Conservation (phyloP, 2,888 invertebrate species). For the Rutpela maculata region DNA sequence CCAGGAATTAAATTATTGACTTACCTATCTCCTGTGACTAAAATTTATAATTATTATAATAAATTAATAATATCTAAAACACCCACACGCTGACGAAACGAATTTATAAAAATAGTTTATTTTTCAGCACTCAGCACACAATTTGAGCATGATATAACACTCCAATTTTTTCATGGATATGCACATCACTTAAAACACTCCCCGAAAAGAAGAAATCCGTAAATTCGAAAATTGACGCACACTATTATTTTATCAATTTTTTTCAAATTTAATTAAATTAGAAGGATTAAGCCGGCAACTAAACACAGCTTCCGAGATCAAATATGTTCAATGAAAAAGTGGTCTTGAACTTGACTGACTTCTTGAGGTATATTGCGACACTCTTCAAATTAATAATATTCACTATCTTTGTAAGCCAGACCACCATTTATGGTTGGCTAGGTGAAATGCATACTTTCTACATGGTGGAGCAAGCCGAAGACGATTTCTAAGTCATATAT, state of each 20-base stretch:
- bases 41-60: background rate
- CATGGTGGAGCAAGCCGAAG: slow-evolving; percentile 40
- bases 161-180: slow-evolving; percentile 60
- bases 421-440: slow-evolving; percentile 43
- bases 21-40: background rate
- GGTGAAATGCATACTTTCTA: slow-evolving; percentile 47
- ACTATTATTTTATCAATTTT: too few relatives aligned
- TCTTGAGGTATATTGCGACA: slow-evolving; percentile 42
- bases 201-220: background rate
- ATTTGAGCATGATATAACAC: slow-evolving; percentile 65
- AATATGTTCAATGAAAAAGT: background rate
- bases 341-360: slow-evolving; percentile 60
- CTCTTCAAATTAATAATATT: slow-evolving; percentile 49
- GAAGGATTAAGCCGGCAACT: too few relatives aligned
- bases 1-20: background rate
- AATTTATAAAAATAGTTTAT: background rate
- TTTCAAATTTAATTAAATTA: too few relatives aligned
- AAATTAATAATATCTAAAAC: background rate
- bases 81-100: background rate
- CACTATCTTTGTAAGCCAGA: slow-evolving; percentile 46
- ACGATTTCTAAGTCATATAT: background rate
- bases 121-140: slow-evolving; percentile 47
- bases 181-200: slow-evolving; percentile 56
- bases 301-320: too few relatives aligned
- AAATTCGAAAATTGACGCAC: too few relatives aligned